phyloP scores from a whole-genome alignment of 2,797 vertebrate genomes.

The Diplodus sargus region DNA sequence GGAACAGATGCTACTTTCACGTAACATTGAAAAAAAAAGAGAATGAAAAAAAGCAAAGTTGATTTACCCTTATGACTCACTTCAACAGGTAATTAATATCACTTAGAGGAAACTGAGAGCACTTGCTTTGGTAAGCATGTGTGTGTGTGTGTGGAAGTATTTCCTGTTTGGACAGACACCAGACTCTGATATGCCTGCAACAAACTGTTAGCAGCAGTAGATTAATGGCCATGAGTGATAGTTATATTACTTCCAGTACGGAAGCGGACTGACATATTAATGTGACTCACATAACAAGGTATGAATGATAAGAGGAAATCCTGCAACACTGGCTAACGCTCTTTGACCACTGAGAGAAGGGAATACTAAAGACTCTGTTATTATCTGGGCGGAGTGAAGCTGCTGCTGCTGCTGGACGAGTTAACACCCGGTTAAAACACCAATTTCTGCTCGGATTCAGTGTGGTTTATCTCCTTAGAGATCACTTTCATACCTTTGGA shows the following conservation, averaged over 20 bases:
- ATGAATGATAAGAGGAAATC: background rate
- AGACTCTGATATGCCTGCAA: constrained; percentile 32
- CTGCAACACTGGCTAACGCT: background rate
- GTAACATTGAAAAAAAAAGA: background rate
- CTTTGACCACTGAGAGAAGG: background rate
- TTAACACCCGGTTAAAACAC: too few species aligned
- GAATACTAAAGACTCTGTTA: background rate
- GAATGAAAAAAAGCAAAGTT: background rate
- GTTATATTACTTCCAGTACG: background rate
- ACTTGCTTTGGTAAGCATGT: background rate
- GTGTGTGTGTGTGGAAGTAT: background rate
- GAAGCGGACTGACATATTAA: background rate
- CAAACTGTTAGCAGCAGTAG: background rate
- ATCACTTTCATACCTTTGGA: too few species aligned
- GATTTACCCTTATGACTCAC: constrained; percentile 18
- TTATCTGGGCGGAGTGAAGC: too few species aligned
- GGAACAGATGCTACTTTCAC: background rate
- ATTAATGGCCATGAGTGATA: constrained; percentile 8
- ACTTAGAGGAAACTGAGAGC: constrained; percentile 19
- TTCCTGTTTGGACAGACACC: constrained; percentile 52
- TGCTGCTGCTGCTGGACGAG: too few species aligned
- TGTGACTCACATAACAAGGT: background rate
- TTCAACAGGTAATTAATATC: constrained; percentile 52
- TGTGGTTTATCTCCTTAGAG: too few species aligned
- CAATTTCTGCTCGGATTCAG: too few species aligned